Evolutionary conservation across 2,797 vertebrate species (phyloP).

Genomic region (Scarus forsteni): DNA sequence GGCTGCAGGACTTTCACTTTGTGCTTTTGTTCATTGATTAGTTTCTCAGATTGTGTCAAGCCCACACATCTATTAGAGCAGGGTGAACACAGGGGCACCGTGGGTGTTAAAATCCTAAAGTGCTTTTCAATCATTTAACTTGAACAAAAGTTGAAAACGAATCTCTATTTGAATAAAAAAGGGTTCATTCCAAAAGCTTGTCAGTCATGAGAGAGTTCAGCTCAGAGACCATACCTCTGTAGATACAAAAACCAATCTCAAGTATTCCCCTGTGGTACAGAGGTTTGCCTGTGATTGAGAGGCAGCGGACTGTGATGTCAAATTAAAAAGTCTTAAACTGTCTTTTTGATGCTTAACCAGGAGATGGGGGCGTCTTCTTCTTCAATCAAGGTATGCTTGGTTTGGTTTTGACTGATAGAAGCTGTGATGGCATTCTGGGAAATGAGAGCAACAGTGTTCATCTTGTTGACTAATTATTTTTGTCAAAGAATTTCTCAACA

Average conservation of each 20-base stretch:
- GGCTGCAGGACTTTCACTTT: constrained; percentile 9
- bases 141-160: not conserved
- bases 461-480: too few relatives aligned
- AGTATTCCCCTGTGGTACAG: not conserved
- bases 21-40: constrained; percentile 13
- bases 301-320: constrained; percentile 8
- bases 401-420: constrained; percentile 34
- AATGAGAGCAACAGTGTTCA: constrained; percentile 32
- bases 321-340: constrained; percentile 40
- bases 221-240: not conserved
- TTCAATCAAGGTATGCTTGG: constrained; percentile 19
- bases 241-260: constrained; percentile 2
- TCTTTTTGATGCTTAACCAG: constrained; percentile 37
- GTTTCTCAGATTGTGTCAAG: constrained; percentile 17
- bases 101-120: constrained; percentile 5
- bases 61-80: constrained; percentile 25
- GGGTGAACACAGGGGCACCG: constrained; percentile 2
- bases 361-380: constrained; percentile 17
- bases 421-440: constrained; percentile 47
- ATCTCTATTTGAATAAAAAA: constrained; percentile 7
- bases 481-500: too few relatives aligned
- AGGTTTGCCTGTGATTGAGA: constrained; percentile 10
- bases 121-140: not conserved
- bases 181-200: not conserved
- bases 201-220: constrained; percentile 5